Evolutionary conservation across 2,888 invertebrate species (phyloP), one percentile per base, ranked within the genome.

Genomic region (Tromatobia lineatoria): DNA sequence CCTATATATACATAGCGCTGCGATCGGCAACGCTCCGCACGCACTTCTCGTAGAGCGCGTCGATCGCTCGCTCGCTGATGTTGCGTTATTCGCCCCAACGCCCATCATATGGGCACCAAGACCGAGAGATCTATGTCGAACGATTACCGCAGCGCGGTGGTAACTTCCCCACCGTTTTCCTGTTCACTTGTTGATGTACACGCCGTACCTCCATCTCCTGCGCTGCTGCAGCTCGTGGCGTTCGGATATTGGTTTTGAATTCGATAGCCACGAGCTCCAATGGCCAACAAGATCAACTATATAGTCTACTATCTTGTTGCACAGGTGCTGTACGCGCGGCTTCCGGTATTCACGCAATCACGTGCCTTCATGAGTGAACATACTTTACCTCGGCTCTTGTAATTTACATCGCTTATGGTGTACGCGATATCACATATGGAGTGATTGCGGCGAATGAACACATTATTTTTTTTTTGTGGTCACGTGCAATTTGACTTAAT

Each of bases 191-290:
- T 34, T 38, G 38, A 38, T 76, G 29, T 71, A 67, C 47, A 50
- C 59, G 61, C 38, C 18, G 38, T 61, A 38, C 38, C 29, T 29
- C 23, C 45, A n/a, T 23, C 29, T 10, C 11, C 42, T 34, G 8
- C 20, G 70, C 34, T 42, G 34, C 67, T 80, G 38, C 50, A 66
- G 77, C 52, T 78, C 78, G 74, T 61, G 70, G 29, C 45, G 73
- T 74, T 86, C 73, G 89, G 88, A 90, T 90, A 91, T 91, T 90
- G 90, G 88, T 89, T 90, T 90, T 89, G 86, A 83, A 91, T 89
- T 89, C 86, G 90, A 90, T 88, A 89, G 83, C 83, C 74, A 80
- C 23, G 38, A 42, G 76, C 74, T 45, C 67, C 18, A 45, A 50
- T 64, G 52, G 70, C 3, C 29, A 66, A 64, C 84, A 79, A 81